A percentile compares a stretch with the other conserved stretches of the same genome.
Evolutionary conservation across 2,888 invertebrate species (phyloP).

Genomic region (Achlya flavicornis): DNA sequence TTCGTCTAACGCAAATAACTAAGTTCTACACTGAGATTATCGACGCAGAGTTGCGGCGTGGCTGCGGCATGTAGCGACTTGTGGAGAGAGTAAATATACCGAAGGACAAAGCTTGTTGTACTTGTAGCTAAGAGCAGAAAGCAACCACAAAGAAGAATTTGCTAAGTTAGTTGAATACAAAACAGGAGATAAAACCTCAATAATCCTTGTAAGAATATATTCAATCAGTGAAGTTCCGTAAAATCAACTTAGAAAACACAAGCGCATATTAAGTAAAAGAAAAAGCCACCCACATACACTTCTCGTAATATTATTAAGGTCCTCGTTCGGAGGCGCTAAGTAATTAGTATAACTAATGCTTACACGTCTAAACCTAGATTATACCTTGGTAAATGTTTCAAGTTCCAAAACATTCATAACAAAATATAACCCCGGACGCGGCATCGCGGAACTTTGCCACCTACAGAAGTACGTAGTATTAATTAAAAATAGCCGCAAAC

Average conservation of each 20-base stretch:
- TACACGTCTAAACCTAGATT: slow-evolving; percentile 11
- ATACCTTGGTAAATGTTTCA: neutral
- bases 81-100: neutral
- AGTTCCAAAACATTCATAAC: neutral
- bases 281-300: neutral
- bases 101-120: neutral
- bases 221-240: neutral
- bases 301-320: slow-evolving; percentile 8
- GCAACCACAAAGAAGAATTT: neutral
- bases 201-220: neutral
- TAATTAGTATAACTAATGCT: slow-evolving; percentile 12
- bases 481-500: slow-evolving; percentile 54
- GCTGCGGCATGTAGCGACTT: neutral
- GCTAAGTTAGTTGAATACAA: neutral
- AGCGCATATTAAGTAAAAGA: slow-evolving; percentile 2
- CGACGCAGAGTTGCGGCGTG: neutral
- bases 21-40: neutral
- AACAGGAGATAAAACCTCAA: neutral
- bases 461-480: slow-evolving; percentile 31
- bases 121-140: neutral
- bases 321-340: neutral
- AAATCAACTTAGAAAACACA: neutral
- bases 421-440: slow-evolving; percentile 1
- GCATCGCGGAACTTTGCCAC: slow-evolving; percentile 29
- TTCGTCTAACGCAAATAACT: neutral